Evolutionary conservation across 2,113 vertebrate species (phyloP), one percentile per base, ranked within the genome.

Genomic region (Oenanthe oenanthe): DNA sequence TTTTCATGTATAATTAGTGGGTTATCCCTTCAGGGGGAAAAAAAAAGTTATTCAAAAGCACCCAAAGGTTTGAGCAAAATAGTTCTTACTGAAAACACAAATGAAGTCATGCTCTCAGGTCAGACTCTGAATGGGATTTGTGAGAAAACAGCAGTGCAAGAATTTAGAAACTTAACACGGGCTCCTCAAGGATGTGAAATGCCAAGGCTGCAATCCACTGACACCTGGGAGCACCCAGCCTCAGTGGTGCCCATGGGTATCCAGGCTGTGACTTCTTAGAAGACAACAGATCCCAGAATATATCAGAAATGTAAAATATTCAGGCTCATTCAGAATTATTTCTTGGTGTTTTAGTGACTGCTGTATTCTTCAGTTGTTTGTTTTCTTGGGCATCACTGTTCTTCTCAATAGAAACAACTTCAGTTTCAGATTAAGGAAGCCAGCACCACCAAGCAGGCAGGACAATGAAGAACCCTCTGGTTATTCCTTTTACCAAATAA

Each of bases 1-100:
- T 96, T 94, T 95, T 78, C 34, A 25, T 48, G 32, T 83, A 56
- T 94, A 96, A 97, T 97, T 94, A 95, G 92, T 71, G 51, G 79
- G 68, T 95, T 90, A 71, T 57, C 29, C 43, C 85, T 92, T 57
- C 75, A 60, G 85, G 29, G 0, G 9, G 58, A 51, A 47, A 80
- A 2, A 62, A 57, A 57, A 36, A 24, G 45, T 8, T 13, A 86
- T 86, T 63, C n/a, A 47, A 91, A 93, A 94, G 67, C 43, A 92
- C 67, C 81, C 75, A 70, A 77, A 88, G 51, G 72, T 62, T 93
- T 90, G 74, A 73, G 67, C 17, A 85, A 83, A 89, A 60, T 2
- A 29, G 51, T 32, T 91, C 45, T 73, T 83, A 14, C 29, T 54
- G 50, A 72, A 87, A 93, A 40, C 58, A 85, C 26, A 85, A 85